Conservation (phyloP, 2,888 invertebrate genomes). For the Nasonovia ribisnigri region DNA sequence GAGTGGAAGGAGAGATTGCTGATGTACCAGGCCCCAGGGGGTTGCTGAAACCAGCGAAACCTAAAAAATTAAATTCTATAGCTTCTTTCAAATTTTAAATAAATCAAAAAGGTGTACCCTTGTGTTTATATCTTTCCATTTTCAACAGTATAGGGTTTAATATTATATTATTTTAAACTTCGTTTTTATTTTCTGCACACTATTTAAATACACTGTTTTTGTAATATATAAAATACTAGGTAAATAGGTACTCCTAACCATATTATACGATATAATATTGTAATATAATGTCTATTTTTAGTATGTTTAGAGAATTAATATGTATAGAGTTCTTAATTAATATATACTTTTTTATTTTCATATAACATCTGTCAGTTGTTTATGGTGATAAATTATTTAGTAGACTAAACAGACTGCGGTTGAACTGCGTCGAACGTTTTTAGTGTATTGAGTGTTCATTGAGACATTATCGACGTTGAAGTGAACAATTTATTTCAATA, state of each 20-base stretch:
- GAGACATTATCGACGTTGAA: constrained; percentile 20
- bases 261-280: not conserved
- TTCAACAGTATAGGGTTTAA: not conserved
- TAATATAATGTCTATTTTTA: not conserved
- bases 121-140: not conserved
- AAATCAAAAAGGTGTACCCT: not conserved
- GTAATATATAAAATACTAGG: not conserved
- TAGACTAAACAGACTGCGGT: constrained; percentile 37
- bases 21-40: too few relatives aligned
- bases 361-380: constrained; percentile 32
- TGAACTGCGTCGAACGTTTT: not conserved
- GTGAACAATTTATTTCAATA: constrained; percentile 11
- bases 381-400: constrained; percentile 25
- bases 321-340: not conserved
- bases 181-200: not conserved
- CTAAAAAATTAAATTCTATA: not conserved
- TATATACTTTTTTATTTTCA: constrained; percentile 12
- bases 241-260: not conserved
- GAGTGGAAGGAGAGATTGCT: too few relatives aligned
- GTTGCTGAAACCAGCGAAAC: too few relatives aligned
- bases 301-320: not conserved
- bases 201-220: not conserved
- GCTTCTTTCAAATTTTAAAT: not conserved
- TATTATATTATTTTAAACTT: not conserved
- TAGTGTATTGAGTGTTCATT: not conserved